Percentiles rank a stretch among this genome's conserved stretches.
phyloP scores from a whole-genome alignment of 2,888 invertebrate genomes.

The Lochmaea capreae region DNA sequence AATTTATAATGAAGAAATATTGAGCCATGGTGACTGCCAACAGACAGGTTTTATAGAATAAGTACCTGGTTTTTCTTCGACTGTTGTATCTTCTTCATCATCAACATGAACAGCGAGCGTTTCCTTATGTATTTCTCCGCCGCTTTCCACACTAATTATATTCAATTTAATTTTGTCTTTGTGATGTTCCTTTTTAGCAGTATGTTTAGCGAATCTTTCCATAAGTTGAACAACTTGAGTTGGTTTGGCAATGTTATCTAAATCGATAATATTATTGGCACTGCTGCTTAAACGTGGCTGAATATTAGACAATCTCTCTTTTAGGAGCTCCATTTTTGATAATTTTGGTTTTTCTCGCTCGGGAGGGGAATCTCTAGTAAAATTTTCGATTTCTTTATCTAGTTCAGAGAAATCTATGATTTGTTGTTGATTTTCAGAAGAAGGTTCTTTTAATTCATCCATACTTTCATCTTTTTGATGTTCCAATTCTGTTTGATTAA shows the following conservation, averaged over 20 bases:
- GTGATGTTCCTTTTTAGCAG: conserved; percentile 69
- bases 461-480: conserved; percentile 5
- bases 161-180: conserved; percentile 70
- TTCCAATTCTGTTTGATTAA: neutral
- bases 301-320: conserved; percentile 57
- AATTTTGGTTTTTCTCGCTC: conserved; percentile 41
- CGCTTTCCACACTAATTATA: conserved; percentile 61
- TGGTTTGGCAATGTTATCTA: conserved; percentile 67
- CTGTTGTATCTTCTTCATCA: conserved; percentile 58
- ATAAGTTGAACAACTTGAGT: conserved; percentile 76
- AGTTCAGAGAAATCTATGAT: conserved; percentile 39
- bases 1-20: neutral
- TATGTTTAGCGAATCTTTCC: conserved; percentile 78
- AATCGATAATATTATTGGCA: conserved; percentile 71
- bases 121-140: conserved; percentile 65
- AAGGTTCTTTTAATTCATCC: neutral
- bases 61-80: conserved; percentile 68
- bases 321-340: conserved; percentile 58
- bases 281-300: conserved; percentile 69
- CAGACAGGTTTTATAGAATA: neutral
- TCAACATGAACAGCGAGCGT: conserved; percentile 59
- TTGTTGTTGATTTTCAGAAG: conserved; percentile 3
- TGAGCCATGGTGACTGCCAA: too few relatives aligned
- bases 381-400: conserved; percentile 49
- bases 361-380: conserved; percentile 18